Conservation (phyloP, 53 echinoderm and acorn worm species). For the Paracentrotus lividus region DNA sequence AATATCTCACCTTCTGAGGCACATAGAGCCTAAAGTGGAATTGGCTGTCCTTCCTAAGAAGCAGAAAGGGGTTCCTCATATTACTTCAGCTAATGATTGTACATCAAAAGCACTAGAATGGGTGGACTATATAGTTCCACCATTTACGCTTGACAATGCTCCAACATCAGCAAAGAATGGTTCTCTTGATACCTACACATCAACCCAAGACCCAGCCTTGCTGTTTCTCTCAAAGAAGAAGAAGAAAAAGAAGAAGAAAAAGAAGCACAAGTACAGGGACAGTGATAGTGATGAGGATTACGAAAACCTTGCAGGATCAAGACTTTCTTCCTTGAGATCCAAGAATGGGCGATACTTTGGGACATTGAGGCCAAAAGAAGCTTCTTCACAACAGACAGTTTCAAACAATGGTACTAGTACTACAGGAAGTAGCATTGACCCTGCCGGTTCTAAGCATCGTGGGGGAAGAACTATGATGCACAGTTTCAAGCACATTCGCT, state of each 20-base stretch:
- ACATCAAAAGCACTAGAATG: conserved; percentile 82
- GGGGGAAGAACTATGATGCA: conserved; percentile 64
- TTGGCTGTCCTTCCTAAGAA: conserved; percentile 62
- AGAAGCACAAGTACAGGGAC: conserved; percentile 57
- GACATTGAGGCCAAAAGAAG: conserved; percentile 54
- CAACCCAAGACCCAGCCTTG: conserved; percentile 69
- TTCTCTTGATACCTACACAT: conserved; percentile 72
- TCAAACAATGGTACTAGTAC: background rate
- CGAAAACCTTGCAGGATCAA: conserved; percentile 37
- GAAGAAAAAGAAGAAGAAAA: conserved; percentile 75
- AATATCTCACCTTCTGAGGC: conserved; percentile 65
- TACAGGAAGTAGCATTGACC: conserved; percentile 8
- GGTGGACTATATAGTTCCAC: conserved; percentile 94
- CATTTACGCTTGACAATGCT: conserved; percentile 84
- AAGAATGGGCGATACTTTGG: conserved; percentile 48
- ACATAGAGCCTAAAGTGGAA: conserved; percentile 75
- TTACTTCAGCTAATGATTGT: background rate
- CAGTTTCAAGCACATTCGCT: conserved; percentile 73
- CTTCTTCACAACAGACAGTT: background rate
- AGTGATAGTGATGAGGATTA: conserved; percentile 56
- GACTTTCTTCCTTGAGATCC: conserved; percentile 52
- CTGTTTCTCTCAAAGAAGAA: conserved; percentile 25
- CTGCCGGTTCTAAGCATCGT: background rate
- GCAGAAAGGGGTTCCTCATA: conserved; percentile 16
- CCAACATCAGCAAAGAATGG: conserved; percentile 81